Conservation (phyloP, 2,888 invertebrate genomes). For the Tachina grossa region DNA sequence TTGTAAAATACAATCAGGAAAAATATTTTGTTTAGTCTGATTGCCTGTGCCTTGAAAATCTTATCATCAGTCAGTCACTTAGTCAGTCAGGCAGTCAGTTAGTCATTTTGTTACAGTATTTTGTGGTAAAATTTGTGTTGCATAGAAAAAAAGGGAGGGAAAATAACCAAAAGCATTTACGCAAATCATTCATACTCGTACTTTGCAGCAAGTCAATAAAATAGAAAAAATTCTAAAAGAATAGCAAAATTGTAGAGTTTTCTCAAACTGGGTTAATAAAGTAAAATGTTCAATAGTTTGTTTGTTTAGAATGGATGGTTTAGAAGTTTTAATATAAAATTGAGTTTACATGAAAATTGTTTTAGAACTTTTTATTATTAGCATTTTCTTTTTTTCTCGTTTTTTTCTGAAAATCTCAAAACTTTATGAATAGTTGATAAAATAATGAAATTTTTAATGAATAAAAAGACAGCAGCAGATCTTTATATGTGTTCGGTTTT, state of each 20-base stretch:
- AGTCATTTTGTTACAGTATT: conserved; percentile 34
- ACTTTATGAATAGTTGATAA: conserved; percentile 44
- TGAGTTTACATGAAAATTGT: conserved; percentile 43
- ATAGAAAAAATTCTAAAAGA: not conserved
- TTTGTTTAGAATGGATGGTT: conserved; percentile 36
- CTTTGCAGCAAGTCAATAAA: conserved; percentile 49
- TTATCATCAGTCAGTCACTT: not conserved
- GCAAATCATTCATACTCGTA: conserved; percentile 10
- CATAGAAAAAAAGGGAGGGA: not conserved
- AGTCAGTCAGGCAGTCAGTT: not conserved
- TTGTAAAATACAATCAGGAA: conserved; percentile 10
- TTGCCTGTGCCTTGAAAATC: conserved; percentile 6
- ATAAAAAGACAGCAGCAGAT: not conserved
- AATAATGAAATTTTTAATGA: conserved; percentile 3
- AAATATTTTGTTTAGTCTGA: not conserved
- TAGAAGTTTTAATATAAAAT: conserved; percentile 46
- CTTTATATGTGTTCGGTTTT: not conserved
- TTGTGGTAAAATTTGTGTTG: too few relatives aligned
- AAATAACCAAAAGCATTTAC: conserved; percentile 14
- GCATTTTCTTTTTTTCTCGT: not conserved
- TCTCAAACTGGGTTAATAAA: conserved; percentile 54
- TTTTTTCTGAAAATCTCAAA: not conserved
- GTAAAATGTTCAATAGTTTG: conserved; percentile 52
- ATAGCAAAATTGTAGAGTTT: not conserved
- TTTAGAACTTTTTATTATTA: conserved; percentile 22